phyloP scores from a whole-genome alignment of 2,113 vertebrate genomes.

The Corynorhinus townsendii region DNA sequence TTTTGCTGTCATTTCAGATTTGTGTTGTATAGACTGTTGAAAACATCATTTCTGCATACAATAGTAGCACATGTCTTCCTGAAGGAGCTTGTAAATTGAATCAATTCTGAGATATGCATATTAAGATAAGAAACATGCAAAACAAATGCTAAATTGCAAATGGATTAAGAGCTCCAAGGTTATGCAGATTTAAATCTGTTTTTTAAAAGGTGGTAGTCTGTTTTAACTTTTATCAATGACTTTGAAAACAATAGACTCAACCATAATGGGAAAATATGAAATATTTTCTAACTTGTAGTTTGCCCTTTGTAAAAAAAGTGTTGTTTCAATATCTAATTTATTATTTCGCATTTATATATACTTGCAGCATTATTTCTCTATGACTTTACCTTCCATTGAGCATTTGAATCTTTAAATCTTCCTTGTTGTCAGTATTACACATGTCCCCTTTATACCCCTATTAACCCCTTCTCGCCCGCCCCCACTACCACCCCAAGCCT shows the following conservation, averaged over 20 bases:
- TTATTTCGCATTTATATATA: slow-evolving; percentile 31
- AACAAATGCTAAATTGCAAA: slow-evolving; percentile 66
- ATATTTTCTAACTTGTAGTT: not conserved
- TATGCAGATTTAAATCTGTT: slow-evolving; percentile 48
- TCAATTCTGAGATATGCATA: slow-evolving; percentile 53
- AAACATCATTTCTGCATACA: not conserved
- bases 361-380: slow-evolving; percentile 14
- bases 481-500: no score
- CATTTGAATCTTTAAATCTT: not conserved
- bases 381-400: not conserved
- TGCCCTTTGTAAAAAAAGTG: not conserved
- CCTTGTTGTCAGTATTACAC: no score
- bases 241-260: slow-evolving; percentile 49
- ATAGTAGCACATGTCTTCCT: slow-evolving; percentile 44
- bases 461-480: no score
- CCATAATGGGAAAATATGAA: not conserved
- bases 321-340: slow-evolving; percentile 38
- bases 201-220: slow-evolving; percentile 11
- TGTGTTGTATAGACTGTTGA: not conserved
- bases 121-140: slow-evolving; percentile 48
- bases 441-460: no score
- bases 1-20: not conserved
- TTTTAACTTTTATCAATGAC: slow-evolving; percentile 42
- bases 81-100: slow-evolving; percentile 45
- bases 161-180: slow-evolving; percentile 50